Evolutionary conservation across 2,888 invertebrate genomes (phyloP).

Genomic region (Caenorhabditis plicata): DNA sequence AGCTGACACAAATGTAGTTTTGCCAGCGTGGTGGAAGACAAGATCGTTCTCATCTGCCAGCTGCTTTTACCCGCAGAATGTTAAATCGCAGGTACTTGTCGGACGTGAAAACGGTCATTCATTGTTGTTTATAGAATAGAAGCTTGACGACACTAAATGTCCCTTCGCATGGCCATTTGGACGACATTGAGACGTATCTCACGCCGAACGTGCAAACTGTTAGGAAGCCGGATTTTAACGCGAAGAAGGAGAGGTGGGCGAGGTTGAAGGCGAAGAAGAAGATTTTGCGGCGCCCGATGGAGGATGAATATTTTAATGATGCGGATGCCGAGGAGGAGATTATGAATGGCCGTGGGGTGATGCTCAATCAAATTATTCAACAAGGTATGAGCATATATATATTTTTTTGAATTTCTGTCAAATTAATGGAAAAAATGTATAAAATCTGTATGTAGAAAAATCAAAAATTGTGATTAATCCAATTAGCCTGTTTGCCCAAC

Average conservation of each 20-base stretch:
- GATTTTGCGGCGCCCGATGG: slow-evolving; percentile 23
- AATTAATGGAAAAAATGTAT: too few relatives aligned
- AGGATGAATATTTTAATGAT: slow-evolving; percentile 26
- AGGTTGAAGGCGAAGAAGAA: slow-evolving; percentile 30
- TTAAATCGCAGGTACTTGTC: slow-evolving; percentile 1
- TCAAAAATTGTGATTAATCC: too few relatives aligned
- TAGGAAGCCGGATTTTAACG: slow-evolving; percentile 10
- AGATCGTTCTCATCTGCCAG: slow-evolving; percentile 28
- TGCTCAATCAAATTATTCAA: slow-evolving; percentile 30
- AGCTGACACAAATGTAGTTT: slow-evolving; percentile 9
- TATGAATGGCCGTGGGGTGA: slow-evolving; percentile 22
- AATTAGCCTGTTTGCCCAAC: too few relatives aligned
- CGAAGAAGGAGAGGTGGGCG: slow-evolving; percentile 33
- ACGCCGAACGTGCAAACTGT: neutral
- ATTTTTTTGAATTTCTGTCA: too few relatives aligned
- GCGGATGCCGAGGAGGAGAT: slow-evolving; percentile 30
- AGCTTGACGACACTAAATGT: slow-evolving; percentile 12
- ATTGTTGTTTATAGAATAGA: slow-evolving; percentile 3
- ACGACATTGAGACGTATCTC: slow-evolving; percentile 17
- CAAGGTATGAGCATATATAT: slow-evolving; percentile 12
- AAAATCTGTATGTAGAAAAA: too few relatives aligned
- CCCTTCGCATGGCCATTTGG: slow-evolving; percentile 18
- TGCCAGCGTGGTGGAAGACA: slow-evolving; percentile 19
- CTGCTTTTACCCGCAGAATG: slow-evolving; percentile 19
- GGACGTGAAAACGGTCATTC: too few relatives aligned